These are phyloP conservation scores for Chondrilla cf. caribensis DNA, from an alignment of 37 sponge, comb jelly and placozoan species.

Conservation along the genomic window DNA sequence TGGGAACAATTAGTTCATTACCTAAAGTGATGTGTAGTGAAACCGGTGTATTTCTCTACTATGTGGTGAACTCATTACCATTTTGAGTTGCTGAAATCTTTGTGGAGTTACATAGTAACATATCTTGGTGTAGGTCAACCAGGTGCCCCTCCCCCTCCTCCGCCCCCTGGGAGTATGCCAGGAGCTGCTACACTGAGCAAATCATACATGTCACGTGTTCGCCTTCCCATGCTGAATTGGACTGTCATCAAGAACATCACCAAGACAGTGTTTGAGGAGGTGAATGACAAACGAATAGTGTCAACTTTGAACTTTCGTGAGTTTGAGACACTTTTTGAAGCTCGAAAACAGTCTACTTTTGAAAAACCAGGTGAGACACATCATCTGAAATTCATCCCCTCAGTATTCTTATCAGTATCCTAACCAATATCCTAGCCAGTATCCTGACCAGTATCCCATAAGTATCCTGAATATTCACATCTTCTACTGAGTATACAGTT, in stretches of 20 bases:
- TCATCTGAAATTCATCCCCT: too few relatives aligned
- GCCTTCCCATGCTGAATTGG: conserved; percentile 81
- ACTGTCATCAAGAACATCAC: conserved; percentile 45
- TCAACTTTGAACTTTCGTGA: conserved; percentile 70
- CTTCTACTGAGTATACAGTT: neutral
- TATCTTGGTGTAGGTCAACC: too few relatives aligned
- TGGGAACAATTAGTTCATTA: too few relatives aligned
- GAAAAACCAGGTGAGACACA: neutral
- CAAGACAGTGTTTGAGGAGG: conserved; percentile 64
- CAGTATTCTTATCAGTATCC: neutral
- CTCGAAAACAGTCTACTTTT: conserved; percentile 22
- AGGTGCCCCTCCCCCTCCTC: conserved; percentile 52
- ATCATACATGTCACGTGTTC: conserved; percentile 52
- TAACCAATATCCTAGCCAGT: neutral
- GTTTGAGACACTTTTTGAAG: conserved; percentile 79
- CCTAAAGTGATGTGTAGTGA: too few relatives aligned
- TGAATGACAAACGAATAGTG: conserved; percentile 59
- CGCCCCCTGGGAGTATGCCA: conserved; percentile 16
- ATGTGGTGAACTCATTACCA: too few relatives aligned
- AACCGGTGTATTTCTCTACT: too few relatives aligned
- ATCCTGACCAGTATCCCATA: neutral
- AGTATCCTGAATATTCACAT: neutral
- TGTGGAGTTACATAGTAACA: too few relatives aligned
- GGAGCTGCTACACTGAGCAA: neutral
- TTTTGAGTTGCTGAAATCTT: too few relatives aligned